Conservation (phyloP, 2,888 invertebrate genomes). For the Heliconius hortense region DNA sequence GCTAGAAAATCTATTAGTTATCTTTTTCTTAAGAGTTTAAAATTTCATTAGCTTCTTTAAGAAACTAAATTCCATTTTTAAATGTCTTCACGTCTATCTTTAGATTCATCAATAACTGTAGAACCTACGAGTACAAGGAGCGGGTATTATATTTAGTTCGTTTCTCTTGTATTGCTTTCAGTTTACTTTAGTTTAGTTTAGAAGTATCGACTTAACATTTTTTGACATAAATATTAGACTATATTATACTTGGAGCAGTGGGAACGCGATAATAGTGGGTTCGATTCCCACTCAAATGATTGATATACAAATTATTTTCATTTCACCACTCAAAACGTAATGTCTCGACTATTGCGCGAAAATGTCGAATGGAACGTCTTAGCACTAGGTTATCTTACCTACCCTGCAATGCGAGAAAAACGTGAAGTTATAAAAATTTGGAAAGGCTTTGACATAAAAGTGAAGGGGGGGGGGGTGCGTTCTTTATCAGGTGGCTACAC, state of each 20-base stretch:
- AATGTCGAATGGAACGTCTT: no score
- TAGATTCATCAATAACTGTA: slow-evolving; percentile 12
- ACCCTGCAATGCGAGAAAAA: no score
- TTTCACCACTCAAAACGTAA: no score
- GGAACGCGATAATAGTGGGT: background rate
- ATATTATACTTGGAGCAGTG: background rate
- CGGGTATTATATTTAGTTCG: slow-evolving; percentile 8
- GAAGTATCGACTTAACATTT: background rate
- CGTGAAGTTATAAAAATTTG: no score
- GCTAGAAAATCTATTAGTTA: background rate
- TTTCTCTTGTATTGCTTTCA: slow-evolving; percentile 1
- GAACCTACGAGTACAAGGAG: background rate
- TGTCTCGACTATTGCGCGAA: no score
- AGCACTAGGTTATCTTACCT: no score
- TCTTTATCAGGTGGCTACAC: no score
- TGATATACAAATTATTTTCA: no score
- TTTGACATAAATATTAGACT: background rate
- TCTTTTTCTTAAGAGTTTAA: background rate
- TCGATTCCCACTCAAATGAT: no score
- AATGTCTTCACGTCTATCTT: background rate
- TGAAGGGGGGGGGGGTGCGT: no score
- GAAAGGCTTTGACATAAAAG: no score
- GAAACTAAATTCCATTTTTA: background rate
- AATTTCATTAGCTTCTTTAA: background rate
- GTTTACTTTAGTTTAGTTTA: background rate